Conservation (phyloP, 2,113 vertebrate species). For the western clawed frog (Xenopus tropicalis) region DNA sequence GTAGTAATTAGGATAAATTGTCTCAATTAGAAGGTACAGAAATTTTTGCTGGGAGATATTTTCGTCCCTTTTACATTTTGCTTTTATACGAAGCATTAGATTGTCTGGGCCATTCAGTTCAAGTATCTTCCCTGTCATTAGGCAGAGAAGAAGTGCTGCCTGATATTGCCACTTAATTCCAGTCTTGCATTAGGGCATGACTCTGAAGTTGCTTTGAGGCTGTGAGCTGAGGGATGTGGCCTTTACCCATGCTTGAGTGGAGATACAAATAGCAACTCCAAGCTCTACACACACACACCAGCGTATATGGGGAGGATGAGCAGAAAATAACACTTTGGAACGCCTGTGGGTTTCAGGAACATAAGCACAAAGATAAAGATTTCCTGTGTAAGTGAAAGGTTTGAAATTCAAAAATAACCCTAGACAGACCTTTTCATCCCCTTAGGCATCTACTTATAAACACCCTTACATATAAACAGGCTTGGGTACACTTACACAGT, state of each 20-base stretch:
- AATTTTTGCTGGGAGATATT: slow-evolving; percentile 22
- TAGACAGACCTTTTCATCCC: no score
- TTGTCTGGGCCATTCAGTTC: slow-evolving; percentile 18
- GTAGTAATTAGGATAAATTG: slow-evolving; percentile 45
- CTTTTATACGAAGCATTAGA: slow-evolving; percentile 27
- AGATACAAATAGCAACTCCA: slow-evolving; percentile 33
- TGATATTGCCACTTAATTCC: slow-evolving; percentile 29
- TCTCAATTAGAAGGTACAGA: slow-evolving; percentile 37
- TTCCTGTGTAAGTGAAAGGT: no score
- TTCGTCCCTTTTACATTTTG: slow-evolving; percentile 21
- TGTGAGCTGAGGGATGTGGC: slow-evolving; percentile 33
- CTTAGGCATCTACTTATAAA: no score
- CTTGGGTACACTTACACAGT: no score
- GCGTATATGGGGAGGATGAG: background rate
- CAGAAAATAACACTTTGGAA: slow-evolving; percentile 6
- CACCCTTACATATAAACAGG: no score
- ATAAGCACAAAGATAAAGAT: no score
- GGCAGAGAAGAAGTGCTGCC: slow-evolving; percentile 17
- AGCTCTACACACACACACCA: slow-evolving; percentile 2
- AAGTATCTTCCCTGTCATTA: slow-evolving; percentile 40
- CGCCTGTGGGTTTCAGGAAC: background rate
- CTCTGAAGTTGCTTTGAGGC: slow-evolving; percentile 30
- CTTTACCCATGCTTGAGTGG: slow-evolving; percentile 36
- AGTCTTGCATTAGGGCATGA: slow-evolving; percentile 29
- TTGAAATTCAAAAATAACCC: background rate